Conservation (phyloP, 2,888 invertebrate genomes). For the Leptopilina drosophilae region DNA sequence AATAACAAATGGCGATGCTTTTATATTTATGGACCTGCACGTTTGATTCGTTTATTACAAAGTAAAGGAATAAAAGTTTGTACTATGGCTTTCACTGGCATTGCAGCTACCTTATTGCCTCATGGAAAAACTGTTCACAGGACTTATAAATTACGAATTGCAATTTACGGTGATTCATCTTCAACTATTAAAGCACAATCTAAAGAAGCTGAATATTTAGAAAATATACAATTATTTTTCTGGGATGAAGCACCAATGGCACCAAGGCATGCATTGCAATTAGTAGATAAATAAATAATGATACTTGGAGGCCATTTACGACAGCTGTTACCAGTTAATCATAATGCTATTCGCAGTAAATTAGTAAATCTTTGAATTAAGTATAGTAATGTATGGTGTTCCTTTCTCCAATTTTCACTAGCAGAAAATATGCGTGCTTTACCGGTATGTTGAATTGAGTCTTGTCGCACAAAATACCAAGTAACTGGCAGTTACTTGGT, state of each 20-base stretch:
- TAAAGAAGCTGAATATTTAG: too few relatives aligned
- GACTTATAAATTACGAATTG: slow-evolving; percentile 60
- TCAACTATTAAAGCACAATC: slow-evolving; percentile 56
- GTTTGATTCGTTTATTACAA: slow-evolving; percentile 50
- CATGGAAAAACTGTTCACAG: too few relatives aligned
- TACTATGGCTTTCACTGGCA: too few relatives aligned
- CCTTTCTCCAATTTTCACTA: slow-evolving; percentile 38
- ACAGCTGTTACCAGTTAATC: slow-evolving; percentile 44
- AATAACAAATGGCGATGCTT: background rate
- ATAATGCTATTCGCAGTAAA: slow-evolving; percentile 44
- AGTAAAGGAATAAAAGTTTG: slow-evolving; percentile 39
- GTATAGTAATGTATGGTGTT: slow-evolving; percentile 53
- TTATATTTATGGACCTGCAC: slow-evolving; percentile 41
- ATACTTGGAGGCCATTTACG: slow-evolving; percentile 43
- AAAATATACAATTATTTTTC: slow-evolving; percentile 49
- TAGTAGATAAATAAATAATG: slow-evolving; percentile 51
- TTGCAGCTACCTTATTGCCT: slow-evolving; percentile 65
- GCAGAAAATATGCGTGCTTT: too few relatives aligned
- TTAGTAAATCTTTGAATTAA: too few relatives aligned
- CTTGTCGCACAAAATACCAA: too few relatives aligned
- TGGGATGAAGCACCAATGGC: too few relatives aligned
- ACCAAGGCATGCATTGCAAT: slow-evolving; percentile 55
- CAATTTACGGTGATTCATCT: slow-evolving; percentile 48
- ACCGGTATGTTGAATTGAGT: too few relatives aligned
- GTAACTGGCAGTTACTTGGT: too few relatives aligned